phyloP scores from a whole-genome alignment of 2,888 invertebrate species.

The Pheosia tremula region DNA sequence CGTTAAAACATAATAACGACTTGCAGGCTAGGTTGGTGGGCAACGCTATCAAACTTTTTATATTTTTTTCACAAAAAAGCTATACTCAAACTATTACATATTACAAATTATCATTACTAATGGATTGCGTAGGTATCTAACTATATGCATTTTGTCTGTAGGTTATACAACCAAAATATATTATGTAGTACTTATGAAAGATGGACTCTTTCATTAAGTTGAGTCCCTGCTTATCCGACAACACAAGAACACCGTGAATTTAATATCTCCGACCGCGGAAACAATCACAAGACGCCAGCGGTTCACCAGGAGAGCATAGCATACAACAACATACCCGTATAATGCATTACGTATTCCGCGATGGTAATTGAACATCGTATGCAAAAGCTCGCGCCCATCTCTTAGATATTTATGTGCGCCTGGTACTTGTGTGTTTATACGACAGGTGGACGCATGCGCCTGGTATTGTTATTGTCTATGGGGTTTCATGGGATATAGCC shows the following conservation, averaged over 20 bases:
- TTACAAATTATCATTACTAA: no score
- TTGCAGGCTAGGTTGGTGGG: no score
- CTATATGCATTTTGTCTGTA: no score
- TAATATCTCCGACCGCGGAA: constrained; percentile 43
- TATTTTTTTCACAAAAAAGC: no score
- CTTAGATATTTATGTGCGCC: constrained; percentile 73
- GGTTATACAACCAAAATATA: no score
- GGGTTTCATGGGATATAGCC: neutral
- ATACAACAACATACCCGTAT: constrained; percentile 54
- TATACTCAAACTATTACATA: no score
- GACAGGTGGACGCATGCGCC: constrained; percentile 61
- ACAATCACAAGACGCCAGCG: constrained; percentile 46
- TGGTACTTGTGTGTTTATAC: constrained; percentile 53
- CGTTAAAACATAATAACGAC: no score
- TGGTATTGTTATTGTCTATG: constrained; percentile 58
- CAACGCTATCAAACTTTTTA: no score
- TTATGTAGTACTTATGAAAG: no score
- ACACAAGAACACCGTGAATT: neutral
- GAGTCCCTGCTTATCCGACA: neutral
- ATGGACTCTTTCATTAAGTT: neutral
- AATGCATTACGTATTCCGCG: constrained; percentile 72
- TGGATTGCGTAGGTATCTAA: no score
- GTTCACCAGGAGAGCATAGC: constrained; percentile 59
- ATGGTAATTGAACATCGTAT: constrained; percentile 79
- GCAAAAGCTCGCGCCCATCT: constrained; percentile 72